Percentiles rank a stretch among this genome's conserved stretches.
Evolutionary conservation across 1,140 invertebrate genomes (phyloP).

Genomic region (Dreissena rostriformis): DNA sequence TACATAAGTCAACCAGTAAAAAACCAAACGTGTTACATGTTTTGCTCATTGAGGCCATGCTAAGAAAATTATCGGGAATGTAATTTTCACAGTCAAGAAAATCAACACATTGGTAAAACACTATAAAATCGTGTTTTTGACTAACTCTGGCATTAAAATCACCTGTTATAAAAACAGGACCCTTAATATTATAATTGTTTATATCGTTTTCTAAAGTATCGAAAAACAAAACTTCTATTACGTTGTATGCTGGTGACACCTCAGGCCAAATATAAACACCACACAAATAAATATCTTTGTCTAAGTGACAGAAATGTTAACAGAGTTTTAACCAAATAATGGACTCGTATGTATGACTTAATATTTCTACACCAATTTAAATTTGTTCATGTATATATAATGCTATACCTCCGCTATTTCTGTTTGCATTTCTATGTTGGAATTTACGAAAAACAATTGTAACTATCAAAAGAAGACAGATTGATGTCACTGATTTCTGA

Average conservation of each 20-base stretch:
- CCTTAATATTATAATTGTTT: not conserved
- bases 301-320: not conserved
- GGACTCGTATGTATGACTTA: conserved; percentile 16
- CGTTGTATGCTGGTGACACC: conserved; percentile 18
- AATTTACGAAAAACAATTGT: conserved; percentile 17
- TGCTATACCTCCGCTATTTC: conserved; percentile 20
- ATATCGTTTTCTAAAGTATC: conserved; percentile 6
- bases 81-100: conserved; percentile 22
- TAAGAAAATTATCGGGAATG: conserved; percentile 10
- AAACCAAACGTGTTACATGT: not conserved
- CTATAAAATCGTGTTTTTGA: not conserved
- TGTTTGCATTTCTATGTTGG: conserved; percentile 4
- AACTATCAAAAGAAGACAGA: not conserved
- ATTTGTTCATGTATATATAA: not conserved
- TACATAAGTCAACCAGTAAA: too few relatives aligned
- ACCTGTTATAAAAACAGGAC: not conserved
- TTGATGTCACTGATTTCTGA: not conserved
- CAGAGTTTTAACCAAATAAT: conserved; percentile 27
- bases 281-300: conserved; percentile 10
- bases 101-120: not conserved
- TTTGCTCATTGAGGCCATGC: not conserved
- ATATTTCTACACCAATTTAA: not conserved
- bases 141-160: conserved; percentile 16
- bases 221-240: not conserved
- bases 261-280: conserved; percentile 13